A percentile compares a stretch with the other conserved stretches of the same genome.
Conservation (phyloP, 1,140 invertebrate species). For the Apis florea region DNA sequence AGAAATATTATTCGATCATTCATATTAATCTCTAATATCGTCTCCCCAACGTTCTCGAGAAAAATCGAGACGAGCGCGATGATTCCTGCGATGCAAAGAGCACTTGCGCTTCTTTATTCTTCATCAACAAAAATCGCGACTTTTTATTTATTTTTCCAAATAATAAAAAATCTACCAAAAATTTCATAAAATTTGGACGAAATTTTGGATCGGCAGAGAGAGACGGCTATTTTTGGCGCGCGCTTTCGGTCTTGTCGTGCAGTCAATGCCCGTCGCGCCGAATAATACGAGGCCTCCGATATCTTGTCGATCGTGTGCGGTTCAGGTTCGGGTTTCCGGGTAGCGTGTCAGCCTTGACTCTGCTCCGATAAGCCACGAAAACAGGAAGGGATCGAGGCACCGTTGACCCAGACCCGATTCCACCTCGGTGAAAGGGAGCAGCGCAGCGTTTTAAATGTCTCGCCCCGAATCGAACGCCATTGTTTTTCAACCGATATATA, state of each 20-base stretch:
- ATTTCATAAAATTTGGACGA: background rate
- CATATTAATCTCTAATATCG: too few relatives aligned
- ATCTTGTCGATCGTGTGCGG: slow-evolving; percentile 41
- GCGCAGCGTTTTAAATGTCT: background rate
- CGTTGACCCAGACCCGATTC: slow-evolving; percentile 52
- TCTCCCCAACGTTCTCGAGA: too few relatives aligned
- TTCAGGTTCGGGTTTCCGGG: slow-evolving; percentile 45
- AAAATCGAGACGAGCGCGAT: too few relatives aligned
- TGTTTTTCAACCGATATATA: background rate
- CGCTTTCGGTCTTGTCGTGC: background rate
- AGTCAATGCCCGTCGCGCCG: background rate
- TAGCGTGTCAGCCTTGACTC: slow-evolving; percentile 55
- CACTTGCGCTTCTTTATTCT: too few relatives aligned
- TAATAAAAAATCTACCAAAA: background rate
- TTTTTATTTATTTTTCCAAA: too few relatives aligned
- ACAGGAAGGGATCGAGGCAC: slow-evolving; percentile 48
- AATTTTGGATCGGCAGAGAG: background rate
- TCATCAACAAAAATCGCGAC: too few relatives aligned
- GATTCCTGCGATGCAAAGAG: too few relatives aligned
- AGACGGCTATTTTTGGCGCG: slow-evolving; percentile 14
- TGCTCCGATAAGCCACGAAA: slow-evolving; percentile 47
- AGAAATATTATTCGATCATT: too few relatives aligned
- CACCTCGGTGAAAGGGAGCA: background rate
- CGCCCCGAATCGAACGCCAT: background rate
- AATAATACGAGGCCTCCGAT: slow-evolving; percentile 40